Evolutionary conservation across 1,140 invertebrate genomes (phyloP).

Genomic region (Drosophila ananassae): DNA sequence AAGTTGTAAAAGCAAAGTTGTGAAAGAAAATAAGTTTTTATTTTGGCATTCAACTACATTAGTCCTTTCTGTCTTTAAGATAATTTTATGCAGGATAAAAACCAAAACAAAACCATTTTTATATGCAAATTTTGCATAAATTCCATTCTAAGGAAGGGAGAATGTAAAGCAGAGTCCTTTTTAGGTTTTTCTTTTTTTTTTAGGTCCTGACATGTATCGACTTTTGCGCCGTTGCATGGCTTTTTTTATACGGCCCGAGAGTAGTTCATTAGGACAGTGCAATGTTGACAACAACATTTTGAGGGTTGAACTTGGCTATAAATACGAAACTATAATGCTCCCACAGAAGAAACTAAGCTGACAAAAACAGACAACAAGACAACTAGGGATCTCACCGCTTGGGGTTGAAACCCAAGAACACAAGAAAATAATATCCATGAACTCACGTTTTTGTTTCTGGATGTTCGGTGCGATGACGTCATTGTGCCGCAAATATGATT

Average conservation of each 20-base stretch:
- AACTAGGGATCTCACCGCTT: conserved; percentile 36
- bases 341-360: conserved; percentile 44
- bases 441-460: conserved; percentile 30
- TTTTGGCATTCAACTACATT: neutral
- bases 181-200: too few relatives aligned
- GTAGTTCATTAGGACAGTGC: conserved; percentile 55
- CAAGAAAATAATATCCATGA: conserved; percentile 18
- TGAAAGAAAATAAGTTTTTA: conserved; percentile 11
- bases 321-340: conserved; percentile 43
- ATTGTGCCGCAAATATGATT: conserved; percentile 27
- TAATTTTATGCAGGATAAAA: neutral
- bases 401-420: conserved; percentile 25
- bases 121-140: conserved; percentile 1
- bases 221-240: conserved; percentile 33
- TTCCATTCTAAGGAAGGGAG: neutral
- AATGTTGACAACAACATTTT: conserved; percentile 36
- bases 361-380: conserved; percentile 47
- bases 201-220: conserved; percentile 31
- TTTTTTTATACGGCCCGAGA: conserved; percentile 12
- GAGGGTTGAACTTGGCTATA: conserved; percentile 53
- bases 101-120: neutral
- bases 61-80: neutral
- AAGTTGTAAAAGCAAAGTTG: conserved; percentile 19
- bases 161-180: neutral
- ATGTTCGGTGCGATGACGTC: conserved; percentile 30